phyloP scores from a whole-genome alignment of 2,888 invertebrate species.

The Drosophila nigritarsus region DNA sequence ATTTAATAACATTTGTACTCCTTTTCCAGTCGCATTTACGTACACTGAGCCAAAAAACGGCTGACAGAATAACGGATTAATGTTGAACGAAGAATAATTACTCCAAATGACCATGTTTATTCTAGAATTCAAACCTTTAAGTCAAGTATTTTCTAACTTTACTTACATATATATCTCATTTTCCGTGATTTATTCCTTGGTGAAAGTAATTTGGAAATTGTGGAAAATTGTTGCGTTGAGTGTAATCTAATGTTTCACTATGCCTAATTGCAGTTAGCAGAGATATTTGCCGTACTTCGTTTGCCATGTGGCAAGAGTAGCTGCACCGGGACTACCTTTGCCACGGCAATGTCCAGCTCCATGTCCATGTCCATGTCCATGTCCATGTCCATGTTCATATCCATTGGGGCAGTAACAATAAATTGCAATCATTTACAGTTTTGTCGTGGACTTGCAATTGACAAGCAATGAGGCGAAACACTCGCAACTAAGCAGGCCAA shows the following conservation, averaged over 20 bases:
- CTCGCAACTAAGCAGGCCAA: not conserved
- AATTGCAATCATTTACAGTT: conserved; percentile 67
- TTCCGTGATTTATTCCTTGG: too few relatives aligned
- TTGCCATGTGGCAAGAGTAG: not conserved
- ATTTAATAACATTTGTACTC: not conserved
- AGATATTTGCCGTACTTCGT: not conserved
- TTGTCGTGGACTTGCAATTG: conserved; percentile 31
- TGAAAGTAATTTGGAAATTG: not conserved
- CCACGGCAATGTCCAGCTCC: conserved; percentile 6
- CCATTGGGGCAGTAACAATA: conserved; percentile 58
- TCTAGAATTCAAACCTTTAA: not conserved
- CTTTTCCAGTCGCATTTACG: not conserved
- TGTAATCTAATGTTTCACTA: not conserved
- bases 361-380: not conserved
- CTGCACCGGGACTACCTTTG: not conserved
- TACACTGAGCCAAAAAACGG: not conserved
- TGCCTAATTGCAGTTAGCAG: not conserved
- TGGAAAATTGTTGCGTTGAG: not conserved
- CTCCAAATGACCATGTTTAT: not conserved
- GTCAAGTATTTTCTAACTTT: too few relatives aligned
- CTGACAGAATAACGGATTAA: not conserved
- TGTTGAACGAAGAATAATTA: not conserved
- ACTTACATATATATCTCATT: not conserved
- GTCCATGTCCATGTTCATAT: conserved; percentile 10
- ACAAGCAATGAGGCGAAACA: not conserved